Conservation (phyloP, 2,797 vertebrate genomes). For the Neomorphus geoffroyi region DNA sequence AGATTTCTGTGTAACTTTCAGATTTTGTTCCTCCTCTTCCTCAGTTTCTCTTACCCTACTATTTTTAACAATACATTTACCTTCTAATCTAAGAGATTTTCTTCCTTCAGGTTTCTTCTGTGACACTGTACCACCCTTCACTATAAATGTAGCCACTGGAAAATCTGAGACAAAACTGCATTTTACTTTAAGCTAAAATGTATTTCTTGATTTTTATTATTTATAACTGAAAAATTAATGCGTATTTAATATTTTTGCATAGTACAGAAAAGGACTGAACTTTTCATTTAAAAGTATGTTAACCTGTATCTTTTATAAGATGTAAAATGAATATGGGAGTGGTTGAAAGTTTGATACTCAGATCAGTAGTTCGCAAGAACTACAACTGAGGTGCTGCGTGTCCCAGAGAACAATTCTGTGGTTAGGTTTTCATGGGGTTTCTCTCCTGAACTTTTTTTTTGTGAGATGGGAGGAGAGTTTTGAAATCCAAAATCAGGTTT, state of each 20-base stretch:
- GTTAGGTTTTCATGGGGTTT: not conserved
- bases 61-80: not conserved
- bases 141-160: not conserved
- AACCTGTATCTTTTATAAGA: not conserved
- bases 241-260: not conserved
- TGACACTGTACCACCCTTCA: not conserved
- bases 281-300: not conserved
- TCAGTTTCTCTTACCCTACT: not conserved
- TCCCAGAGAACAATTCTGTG: not conserved
- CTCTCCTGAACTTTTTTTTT: not conserved
- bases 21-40: not conserved
- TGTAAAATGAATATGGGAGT: not conserved
- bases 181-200: not conserved
- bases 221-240: not conserved
- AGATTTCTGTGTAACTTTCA: not conserved
- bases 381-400: not conserved
- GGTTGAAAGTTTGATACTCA: not conserved
- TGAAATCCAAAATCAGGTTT: not conserved
- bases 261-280: not conserved
- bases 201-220: not conserved
- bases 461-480: not conserved
- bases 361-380: not conserved
- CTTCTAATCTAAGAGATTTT: not conserved
- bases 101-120: not conserved
- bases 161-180: not conserved